These are phyloP conservation scores for Acanthoscelides obtectus DNA, from an alignment of 2,888 invertebrate species.

Conservation along the genomic window DNA sequence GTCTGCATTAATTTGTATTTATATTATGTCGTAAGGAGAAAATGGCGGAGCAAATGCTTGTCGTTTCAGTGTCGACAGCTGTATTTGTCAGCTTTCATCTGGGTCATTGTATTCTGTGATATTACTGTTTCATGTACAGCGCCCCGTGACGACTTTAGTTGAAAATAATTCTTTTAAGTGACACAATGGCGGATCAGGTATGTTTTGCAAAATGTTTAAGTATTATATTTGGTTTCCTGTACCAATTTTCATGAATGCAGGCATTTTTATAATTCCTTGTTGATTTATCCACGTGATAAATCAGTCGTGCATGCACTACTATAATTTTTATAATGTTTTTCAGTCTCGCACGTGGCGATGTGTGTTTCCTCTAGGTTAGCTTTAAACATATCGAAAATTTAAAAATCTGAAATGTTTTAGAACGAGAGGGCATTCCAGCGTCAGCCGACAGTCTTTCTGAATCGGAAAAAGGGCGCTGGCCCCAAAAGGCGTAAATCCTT, in stretches of 20 bases:
- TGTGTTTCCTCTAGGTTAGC: constrained; percentile 2
- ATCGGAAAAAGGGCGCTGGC: constrained; percentile 79
- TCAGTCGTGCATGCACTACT: not conserved
- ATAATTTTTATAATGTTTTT: not conserved
- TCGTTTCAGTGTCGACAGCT: no score
- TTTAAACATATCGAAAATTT: not conserved
- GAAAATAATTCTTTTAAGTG: constrained; percentile 29
- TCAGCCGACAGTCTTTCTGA: constrained; percentile 91
- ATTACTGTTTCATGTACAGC: not conserved
- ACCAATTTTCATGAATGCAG: not conserved
- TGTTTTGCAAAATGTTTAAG: constrained; percentile 38
- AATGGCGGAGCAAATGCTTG: no score
- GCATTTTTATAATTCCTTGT: not conserved
- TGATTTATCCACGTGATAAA: constrained; percentile 2
- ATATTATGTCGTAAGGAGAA: no score
- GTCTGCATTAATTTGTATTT: no score
- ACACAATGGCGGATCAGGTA: constrained; percentile 83
- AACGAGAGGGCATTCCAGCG: constrained; percentile 96
- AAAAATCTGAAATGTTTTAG: constrained; percentile 57
- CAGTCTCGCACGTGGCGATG: not conserved
- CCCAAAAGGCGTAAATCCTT: constrained; percentile 70
- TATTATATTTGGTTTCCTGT: no score
- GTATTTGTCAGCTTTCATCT: no score
- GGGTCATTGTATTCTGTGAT: not conserved
- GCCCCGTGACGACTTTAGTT: not conserved